Evolutionary conservation across 2,113 vertebrate genomes (phyloP).

Genomic region (Rynchops niger): DNA sequence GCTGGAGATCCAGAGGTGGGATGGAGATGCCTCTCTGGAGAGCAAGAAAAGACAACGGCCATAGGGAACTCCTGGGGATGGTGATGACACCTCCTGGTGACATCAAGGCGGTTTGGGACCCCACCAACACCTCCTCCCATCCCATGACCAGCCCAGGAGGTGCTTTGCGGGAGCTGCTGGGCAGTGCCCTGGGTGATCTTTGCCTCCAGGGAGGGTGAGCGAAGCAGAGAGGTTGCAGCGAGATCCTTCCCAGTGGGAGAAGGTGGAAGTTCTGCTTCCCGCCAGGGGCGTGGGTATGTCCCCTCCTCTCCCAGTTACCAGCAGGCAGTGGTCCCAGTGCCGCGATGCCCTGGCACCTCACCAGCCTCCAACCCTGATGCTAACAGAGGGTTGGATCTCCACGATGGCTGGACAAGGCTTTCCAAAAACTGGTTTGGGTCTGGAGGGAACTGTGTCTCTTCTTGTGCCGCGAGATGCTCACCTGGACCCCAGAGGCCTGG

Average conservation of each 20-base stretch:
- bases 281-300: background rate
- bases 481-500: background rate
- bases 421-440: background rate
- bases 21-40: background rate
- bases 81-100: background rate
- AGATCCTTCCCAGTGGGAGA: background rate
- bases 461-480: accelerated
- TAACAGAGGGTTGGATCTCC: background rate
- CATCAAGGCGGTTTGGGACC: background rate
- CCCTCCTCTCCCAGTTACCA: background rate
- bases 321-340: background rate
- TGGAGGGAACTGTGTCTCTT: background rate
- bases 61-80: background rate
- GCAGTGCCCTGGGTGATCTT: background rate
- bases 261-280: background rate
- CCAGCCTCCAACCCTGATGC: background rate
- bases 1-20: background rate
- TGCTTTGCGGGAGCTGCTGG: background rate
- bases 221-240: background rate
- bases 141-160: background rate
- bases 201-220: background rate
- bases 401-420: background rate
- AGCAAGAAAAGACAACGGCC: background rate
- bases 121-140: background rate
- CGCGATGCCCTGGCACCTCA: accelerated